Percentiles rank a stretch among this genome's conserved stretches.
Conservation (phyloP, 2,113 vertebrate genomes). For the Nannospalax galili region DNA sequence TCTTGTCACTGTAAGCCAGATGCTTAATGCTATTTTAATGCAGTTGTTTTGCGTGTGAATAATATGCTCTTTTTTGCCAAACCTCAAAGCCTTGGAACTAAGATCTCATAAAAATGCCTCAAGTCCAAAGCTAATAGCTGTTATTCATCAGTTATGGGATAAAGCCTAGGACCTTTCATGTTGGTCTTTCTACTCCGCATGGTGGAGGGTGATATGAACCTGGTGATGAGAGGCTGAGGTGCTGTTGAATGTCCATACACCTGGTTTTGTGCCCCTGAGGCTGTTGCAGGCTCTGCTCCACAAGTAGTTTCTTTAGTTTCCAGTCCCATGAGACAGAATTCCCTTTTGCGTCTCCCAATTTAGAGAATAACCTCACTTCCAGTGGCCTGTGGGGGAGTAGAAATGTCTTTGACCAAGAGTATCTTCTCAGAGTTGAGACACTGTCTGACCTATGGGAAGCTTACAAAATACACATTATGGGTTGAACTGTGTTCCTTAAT, state of each 20-base stretch:
- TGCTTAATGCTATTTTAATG: slow-evolving; percentile 88
- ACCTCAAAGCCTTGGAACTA: slow-evolving; percentile 88
- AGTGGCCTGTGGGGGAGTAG: background rate
- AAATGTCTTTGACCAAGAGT: background rate
- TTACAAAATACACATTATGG: background rate
- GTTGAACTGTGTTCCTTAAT: background rate
- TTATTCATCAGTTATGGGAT: slow-evolving; percentile 80
- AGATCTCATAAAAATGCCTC: slow-evolving; percentile 88
- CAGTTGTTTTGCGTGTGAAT: slow-evolving; percentile 88
- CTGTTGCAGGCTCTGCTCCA: rapidly evolving
- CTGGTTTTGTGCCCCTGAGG: background rate
- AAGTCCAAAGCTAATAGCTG: slow-evolving; percentile 86
- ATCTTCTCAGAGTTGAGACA: background rate
- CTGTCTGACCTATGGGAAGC: too few relatives aligned
- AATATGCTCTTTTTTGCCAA: slow-evolving; percentile 86
- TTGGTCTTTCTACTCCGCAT: slow-evolving; percentile 51
- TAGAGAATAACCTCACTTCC: background rate
- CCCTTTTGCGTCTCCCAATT: background rate
- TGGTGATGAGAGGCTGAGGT: background rate
- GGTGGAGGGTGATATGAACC: slow-evolving; percentile 31
- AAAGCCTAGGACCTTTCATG: slow-evolving; percentile 79
- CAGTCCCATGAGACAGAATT: background rate
- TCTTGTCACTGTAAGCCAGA: slow-evolving; percentile 85
- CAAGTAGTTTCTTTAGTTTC: rapidly evolving
- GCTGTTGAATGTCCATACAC: too few relatives aligned